These are phyloP conservation scores for Myiotriccus ornatus DNA, from an alignment of 2,797 vertebrate species.

Conservation along the genomic window DNA sequence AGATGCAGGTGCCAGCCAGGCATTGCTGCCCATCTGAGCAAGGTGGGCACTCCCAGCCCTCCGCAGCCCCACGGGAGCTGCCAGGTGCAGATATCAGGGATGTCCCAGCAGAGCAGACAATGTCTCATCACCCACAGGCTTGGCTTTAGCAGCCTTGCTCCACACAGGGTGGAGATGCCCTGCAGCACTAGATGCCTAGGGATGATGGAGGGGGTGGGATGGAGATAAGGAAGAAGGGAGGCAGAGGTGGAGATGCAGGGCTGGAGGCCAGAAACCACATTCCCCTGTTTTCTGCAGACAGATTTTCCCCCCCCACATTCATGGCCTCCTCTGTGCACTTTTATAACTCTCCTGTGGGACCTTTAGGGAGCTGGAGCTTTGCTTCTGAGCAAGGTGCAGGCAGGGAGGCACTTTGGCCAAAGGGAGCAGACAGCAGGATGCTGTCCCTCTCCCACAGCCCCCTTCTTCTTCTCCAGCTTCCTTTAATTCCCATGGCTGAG, in stretches of 20 bases:
- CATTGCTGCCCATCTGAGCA: fast-evolving
- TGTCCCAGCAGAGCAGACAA: neutral
- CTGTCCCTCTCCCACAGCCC: neutral
- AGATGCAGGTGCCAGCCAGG: neutral
- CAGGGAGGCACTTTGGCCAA: neutral
- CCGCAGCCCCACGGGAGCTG: neutral
- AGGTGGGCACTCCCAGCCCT: neutral
- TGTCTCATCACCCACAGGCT: neutral
- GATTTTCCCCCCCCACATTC: neutral
- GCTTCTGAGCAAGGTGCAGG: neutral
- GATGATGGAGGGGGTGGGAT: neutral
- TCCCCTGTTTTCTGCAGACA: neutral
- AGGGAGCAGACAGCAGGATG: neutral
- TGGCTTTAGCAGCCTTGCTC: neutral
- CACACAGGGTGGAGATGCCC: too few species aligned
- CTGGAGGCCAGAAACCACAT: neutral
- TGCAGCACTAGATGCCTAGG: neutral
- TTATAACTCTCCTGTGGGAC: neutral
- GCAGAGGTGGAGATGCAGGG: neutral
- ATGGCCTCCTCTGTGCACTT: neutral
- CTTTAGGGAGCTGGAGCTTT: neutral
- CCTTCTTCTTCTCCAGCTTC: neutral
- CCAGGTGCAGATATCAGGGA: fast-evolving
- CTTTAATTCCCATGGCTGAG: neutral
- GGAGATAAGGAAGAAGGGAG: neutral